Evolutionary conservation across 2,113 vertebrate genomes (phyloP), one percentile per base, ranked within the genome.

Genomic region (Pelobates fuscus): DNA sequence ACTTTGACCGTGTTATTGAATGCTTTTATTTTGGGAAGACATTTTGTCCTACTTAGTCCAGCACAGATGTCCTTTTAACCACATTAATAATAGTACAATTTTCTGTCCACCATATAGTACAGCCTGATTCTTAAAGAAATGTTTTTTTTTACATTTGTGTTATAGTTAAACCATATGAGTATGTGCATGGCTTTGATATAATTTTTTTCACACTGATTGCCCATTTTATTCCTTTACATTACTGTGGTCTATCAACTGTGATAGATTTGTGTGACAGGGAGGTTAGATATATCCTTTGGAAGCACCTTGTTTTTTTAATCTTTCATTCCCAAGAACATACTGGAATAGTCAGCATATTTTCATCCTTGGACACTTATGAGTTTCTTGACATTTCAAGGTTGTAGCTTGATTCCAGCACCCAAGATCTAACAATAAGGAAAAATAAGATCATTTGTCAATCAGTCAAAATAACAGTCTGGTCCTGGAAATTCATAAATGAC

Each of bases 1-100:
- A 54, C 49, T 67, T 58, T 59, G 71, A 67, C 30, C 60, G 5
- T 64, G 25, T 72, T 49, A 71, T 60, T 70, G 12, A 44, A 71
- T 61, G 57, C 25, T 64, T 54, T 52, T 55, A 55, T 65, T 57
- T 65, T 74, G 32, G 30, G 29, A 55, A 65, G 61, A 27, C 11
- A 37, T 20, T 17, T 37, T 25, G 30, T 49, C 11, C 18, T 66
- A 55, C 18, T 55, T 55, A 7, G 8, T 8, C 52, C 10, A 37
- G 5, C 32, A 37, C 10, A 6, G 32, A 37, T 37, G 32, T 10
- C 10, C 32, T 37, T 37, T 6, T 6, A 37, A 6, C 32, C 32
- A 37, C 32, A 37, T 1, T 10, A 37, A 10, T 37, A 37, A 10
- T 37, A 37, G 5, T 37, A 37, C 10, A 5, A 37, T 37, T 37